Base-by-base conservation (phyloP, 1,140 invertebrate species). In the Cydia fagiglandana region DNA sequence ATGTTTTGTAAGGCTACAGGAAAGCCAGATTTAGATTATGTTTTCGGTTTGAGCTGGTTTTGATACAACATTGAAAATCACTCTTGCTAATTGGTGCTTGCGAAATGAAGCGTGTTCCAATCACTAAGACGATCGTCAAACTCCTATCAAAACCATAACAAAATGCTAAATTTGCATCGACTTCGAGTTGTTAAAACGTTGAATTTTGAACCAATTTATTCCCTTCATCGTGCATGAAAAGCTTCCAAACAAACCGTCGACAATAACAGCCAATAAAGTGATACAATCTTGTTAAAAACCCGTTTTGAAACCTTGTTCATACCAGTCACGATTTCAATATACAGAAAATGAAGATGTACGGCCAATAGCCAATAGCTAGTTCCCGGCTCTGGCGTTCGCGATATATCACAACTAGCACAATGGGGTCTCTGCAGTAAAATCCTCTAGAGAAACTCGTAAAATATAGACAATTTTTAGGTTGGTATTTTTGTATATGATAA, bases 281-380 rank as follows among this genome's bases (percentile, higher is more conserved):
- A 24, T 38, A 73, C 38, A 30, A 45, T 74, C 45, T 74, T 50
- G 47, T 74, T 74, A 50, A 56, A 34, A 28, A 20, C 28, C 45
- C 41, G 45, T 73, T 74, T 74, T 74, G 45, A 56, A 74, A 74
- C 24, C 45, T 56, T 74, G 50, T 74, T 50, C 50, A 74, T 47
- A 74, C 73, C 13, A 50, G 50, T 74, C 50, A 53, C 73, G 50
- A 50, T 74, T 74, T 74, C 73, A 74, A 74, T 74, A 70, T 45
- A 70, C 34, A 70, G 66, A 20, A 45, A 70, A 70, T 70, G 66
- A 70, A 70, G 66, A 70, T 15, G n/a, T 70, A 70, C 66, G 13
- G 34, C 66, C 66, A 38, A 38, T 68, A 68, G 64, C 28, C 53
- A 34, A 34, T 38, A 38, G 66, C 38, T 9, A 70, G 66, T 17